Base-by-base conservation (phyloP, 2,888 invertebrate species). In the Magallana nippona region DNA sequence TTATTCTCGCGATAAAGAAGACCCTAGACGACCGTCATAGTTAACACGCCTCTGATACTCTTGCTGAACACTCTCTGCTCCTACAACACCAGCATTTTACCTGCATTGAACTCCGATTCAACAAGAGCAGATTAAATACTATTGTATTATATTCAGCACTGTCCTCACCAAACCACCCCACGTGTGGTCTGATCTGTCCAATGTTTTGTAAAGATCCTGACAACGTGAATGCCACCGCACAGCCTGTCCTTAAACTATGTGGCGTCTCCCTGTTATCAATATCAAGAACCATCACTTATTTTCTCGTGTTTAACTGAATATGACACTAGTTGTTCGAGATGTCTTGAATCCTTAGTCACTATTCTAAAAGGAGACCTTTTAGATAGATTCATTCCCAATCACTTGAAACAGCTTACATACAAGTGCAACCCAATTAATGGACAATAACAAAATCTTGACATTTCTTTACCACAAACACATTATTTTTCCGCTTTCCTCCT, bases 401-500 rank as follows among this genome's bases (percentile, higher is more conserved):
- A 3, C 3, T 44, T 44, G 3, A 2, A 44, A 44, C 32, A 2
- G 0, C 32, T 44, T 44, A 44, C 32, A 44, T 44, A 44, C 5
- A 44, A 44, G 3, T 44, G 32, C 32, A 86, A 78, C 44, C 82
- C 83, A 56, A 79, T 77, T 5, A 86, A 1, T 1, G 27, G 27
- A 27, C 27, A 27, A 27, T 27, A 27, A 27, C 27, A 27, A 2
- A 27, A 27, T 27, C 27, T 27, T 27, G 2, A 27, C 84, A 86
- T 19, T 22, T 82, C 55, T 84, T 84, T 2, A 86, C 55, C 3
- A 84, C 84, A 78, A 86, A 86, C 15, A 71, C 60, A 62, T 84
- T 86, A 44, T 17, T 56, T 78, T 81, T 83, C 11, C 83, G 81
- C 22, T 78, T 81, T 15, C 57, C 55, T n/a, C 84, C 82, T 56